Conservation (phyloP, 2,888 invertebrate genomes). For the Cyaniris semiargus region DNA sequence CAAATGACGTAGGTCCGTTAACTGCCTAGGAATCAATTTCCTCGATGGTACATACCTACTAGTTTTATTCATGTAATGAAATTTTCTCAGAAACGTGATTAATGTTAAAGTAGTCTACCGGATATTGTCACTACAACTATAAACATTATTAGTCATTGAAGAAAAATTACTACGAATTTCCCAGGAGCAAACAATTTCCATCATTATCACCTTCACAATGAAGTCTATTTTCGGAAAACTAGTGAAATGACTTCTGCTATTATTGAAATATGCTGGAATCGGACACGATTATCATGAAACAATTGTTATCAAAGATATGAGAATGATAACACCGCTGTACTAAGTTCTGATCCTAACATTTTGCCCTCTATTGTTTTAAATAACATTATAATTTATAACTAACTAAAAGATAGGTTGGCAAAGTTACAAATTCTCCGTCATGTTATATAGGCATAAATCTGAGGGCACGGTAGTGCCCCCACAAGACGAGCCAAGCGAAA, state of each 20-base stretch:
- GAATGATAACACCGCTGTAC: constrained; percentile 1
- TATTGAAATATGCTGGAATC: constrained; percentile 13
- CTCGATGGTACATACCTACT: neutral
- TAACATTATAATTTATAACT: neutral
- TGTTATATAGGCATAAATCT: too few relatives aligned
- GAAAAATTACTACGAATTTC: constrained; percentile 5
- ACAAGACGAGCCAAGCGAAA: too few relatives aligned
- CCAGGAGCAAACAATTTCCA: neutral
- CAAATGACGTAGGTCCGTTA: too few relatives aligned
- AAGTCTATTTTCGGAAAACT: neutral
- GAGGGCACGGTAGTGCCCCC: too few relatives aligned
- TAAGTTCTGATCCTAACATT: neutral
- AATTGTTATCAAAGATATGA: constrained; percentile 40
- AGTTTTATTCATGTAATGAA: neutral
- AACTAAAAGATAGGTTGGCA: neutral
- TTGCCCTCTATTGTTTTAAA: neutral
- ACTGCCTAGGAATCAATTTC: neutral
- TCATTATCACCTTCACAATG: neutral
- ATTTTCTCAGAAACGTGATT: constrained; percentile 23
- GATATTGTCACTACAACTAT: constrained; percentile 2
- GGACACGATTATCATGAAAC: constrained; percentile 38
- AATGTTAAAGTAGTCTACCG: constrained; percentile 19
- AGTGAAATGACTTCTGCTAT: neutral
- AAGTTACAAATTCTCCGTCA: neutral
- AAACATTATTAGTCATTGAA: constrained; percentile 24